A percentile compares a stretch with the other conserved stretches of the same genome.
phyloP scores from a whole-genome alignment of 2,113 vertebrate genomes.

The Brachypteracias leptosomus region DNA sequence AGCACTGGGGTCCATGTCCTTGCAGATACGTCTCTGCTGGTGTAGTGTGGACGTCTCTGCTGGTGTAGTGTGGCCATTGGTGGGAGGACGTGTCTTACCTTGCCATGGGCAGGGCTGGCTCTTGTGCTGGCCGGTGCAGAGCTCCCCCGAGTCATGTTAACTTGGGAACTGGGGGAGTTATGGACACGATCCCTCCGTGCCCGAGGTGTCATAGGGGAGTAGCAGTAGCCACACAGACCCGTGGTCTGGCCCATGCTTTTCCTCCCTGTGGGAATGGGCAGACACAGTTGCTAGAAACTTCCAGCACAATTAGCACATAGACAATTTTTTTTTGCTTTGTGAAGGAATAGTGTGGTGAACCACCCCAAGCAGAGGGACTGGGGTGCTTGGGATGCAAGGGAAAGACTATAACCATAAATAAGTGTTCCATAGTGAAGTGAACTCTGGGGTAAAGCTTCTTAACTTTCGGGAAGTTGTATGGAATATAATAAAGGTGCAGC shows the following conservation, averaged over 20 bases:
- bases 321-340: background rate
- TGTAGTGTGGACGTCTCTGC: rapidly evolving
- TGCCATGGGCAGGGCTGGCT: rapidly evolving
- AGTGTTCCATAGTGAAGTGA: background rate
- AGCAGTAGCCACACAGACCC: background rate
- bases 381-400: rapidly evolving
- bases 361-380: background rate
- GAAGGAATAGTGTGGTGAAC: background rate
- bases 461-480: slow-evolving; percentile 40
- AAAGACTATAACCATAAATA: background rate
- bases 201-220: background rate
- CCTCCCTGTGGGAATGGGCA: rapidly evolving
- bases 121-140: rapidly evolving
- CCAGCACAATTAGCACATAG: background rate
- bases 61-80: too few species aligned
- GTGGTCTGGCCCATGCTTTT: background rate
- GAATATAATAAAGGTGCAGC: slow-evolving; percentile 68
- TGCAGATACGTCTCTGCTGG: background rate
- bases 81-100: background rate
- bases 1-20: rapidly evolving
- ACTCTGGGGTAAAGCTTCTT: background rate
- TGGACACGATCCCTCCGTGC: rapidly evolving
- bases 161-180: background rate
- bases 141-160: rapidly evolving
- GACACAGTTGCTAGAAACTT: background rate